Conservation (phyloP, 2,113 vertebrate species). For the Actenoides lindsayi region DNA sequence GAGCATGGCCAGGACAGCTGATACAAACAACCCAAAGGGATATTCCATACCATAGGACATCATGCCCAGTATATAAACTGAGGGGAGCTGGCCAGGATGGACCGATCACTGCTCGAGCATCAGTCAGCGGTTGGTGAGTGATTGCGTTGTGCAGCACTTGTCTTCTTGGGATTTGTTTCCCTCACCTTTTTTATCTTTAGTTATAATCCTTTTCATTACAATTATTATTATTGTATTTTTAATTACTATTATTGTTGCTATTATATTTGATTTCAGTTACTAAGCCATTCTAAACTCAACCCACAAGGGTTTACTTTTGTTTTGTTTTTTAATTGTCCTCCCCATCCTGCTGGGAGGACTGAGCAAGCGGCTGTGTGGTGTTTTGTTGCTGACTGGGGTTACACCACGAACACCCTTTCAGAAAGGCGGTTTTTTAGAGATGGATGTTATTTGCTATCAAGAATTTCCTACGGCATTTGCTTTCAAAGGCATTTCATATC, state of each 20-base stretch:
- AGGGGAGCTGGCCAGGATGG: background rate
- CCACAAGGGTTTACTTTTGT: background rate
- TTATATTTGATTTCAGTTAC: background rate
- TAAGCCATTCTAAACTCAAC: background rate
- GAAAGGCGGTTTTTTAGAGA: background rate
- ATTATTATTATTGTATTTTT: background rate
- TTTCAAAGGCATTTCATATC: background rate
- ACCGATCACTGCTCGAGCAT: background rate
- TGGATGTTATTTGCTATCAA: background rate
- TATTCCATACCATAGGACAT: background rate
- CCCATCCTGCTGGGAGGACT: background rate
- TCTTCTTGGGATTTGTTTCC: background rate
- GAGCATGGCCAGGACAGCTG: background rate
- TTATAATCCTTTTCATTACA: background rate
- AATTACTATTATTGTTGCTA: background rate
- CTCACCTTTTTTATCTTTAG: background rate
- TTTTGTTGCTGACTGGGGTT: background rate
- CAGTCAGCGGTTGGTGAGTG: background rate
- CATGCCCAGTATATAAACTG: background rate
- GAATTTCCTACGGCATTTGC: background rate
- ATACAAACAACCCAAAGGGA: background rate
- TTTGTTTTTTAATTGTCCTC: background rate
- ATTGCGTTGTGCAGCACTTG: background rate
- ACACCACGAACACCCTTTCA: no score
- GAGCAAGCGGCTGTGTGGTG: background rate